Percentiles rank a stretch among this genome's conserved stretches.
Evolutionary conservation across 2,797 vertebrate species (phyloP).

Genomic region (Amblyopsis hoosieri): DNA sequence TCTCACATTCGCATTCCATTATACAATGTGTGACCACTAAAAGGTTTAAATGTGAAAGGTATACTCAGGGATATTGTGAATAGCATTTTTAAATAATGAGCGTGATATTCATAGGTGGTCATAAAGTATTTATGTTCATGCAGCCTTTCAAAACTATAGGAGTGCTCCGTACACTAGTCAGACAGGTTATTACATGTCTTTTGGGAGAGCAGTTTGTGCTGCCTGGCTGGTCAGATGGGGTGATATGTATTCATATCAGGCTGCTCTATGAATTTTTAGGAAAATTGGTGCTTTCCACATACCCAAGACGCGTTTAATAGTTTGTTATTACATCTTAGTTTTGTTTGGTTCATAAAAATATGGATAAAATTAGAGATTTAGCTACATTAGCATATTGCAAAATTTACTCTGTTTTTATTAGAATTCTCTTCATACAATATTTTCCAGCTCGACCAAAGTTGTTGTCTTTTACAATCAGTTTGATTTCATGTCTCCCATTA

Average conservation of each 20-base stretch:
- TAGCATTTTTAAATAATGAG: constrained; percentile 65
- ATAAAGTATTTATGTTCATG: constrained; percentile 68
- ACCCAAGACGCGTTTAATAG: constrained; percentile 9
- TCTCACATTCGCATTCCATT: constrained; percentile 6
- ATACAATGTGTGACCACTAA: neutral
- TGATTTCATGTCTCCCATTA: constrained; percentile 30
- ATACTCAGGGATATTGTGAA: constrained; percentile 54
- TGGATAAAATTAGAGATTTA: no score
- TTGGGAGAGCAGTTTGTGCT: constrained; percentile 46
- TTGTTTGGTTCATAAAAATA: neutral
- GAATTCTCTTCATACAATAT: neutral
- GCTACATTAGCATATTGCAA: no score
- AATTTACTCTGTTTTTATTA: no score
- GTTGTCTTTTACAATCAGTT: constrained; percentile 24
- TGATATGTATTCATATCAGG: constrained; percentile 55
- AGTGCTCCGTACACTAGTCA: constrained; percentile 60
- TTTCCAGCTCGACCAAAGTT: constrained; percentile 30
- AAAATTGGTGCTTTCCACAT: constrained; percentile 29
- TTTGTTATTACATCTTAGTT: constrained; percentile 27
- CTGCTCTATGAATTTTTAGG: constrained; percentile 41
- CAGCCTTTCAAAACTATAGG: constrained; percentile 59
- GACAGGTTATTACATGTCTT: constrained; percentile 58
- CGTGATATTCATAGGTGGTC: constrained; percentile 60
- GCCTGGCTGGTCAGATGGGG: constrained; percentile 53
- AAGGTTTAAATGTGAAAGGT: constrained; percentile 45